Evolutionary conservation across 2,888 invertebrate species (phyloP), one percentile per base, ranked within the genome.

Genomic region (Pseudanteris insignis): DNA sequence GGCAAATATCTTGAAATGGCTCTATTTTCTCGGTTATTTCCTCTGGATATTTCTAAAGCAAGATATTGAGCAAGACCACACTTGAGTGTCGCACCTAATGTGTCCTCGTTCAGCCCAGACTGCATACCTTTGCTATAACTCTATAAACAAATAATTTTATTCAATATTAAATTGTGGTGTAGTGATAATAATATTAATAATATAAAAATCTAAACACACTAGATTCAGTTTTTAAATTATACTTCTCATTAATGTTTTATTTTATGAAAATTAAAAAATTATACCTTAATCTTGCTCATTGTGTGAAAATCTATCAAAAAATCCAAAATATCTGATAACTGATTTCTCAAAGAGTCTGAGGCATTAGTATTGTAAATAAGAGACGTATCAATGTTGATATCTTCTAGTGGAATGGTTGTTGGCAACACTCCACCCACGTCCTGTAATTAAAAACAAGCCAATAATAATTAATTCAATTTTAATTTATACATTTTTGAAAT

Each of bases 301-400:
- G 97, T 93, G 76, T 99, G 96, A 65, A 97, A 92, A 81, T 99
- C 99, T 6, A 94, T 90, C 63, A 99, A 84, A 79, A 99, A 93
- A 65, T 98, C 98, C 29, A 98, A 84, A 67, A 95, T 90, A 80
- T 99, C 99, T 12, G 88, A 88, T 47, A 98, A 85, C 79, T 96
- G 93, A 53, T 92, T 90, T 14, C 93, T 85, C 88, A 98, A 89
- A 73, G 96, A 95, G 81, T 99, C 99, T 1, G 94, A 90, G 0
- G 96, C 92, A 68, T 92, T 94, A 1, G 94, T 94, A 55, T 86
- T 89, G 62, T 87, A 85, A 66, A 86, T 83, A 0, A 86, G 83
- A 5, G 65, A 81, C 66, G 73, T 65, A 11, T 78, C 78, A n/a
- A 71, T 70, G 41, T 74, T 70, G 51, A 80, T 79, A 65, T 86